These are phyloP conservation scores for Agrochola circellaris DNA, from an alignment of 2,888 invertebrate species.

Conservation along the genomic window DNA sequence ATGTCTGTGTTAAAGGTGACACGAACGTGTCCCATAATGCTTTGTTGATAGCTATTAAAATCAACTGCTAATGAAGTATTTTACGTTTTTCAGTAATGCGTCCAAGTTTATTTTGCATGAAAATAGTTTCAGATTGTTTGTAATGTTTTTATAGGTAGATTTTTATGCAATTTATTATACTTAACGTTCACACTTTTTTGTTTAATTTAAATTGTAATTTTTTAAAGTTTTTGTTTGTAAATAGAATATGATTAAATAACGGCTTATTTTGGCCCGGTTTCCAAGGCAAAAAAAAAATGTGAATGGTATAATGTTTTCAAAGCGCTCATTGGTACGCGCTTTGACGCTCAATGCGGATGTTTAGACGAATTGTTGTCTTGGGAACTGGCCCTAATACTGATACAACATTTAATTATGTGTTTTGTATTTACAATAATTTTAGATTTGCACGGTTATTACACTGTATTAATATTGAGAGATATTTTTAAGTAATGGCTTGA, in stretches of 20 bases:
- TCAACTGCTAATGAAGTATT: constrained; percentile 6
- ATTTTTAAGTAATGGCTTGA: background rate
- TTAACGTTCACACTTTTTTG: background rate
- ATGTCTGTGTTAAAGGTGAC: too few species aligned
- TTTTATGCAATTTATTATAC: constrained; percentile 15
- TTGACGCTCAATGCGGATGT: background rate
- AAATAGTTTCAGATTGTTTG: background rate
- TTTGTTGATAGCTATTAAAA: constrained; percentile 4
- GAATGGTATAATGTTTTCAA: background rate
- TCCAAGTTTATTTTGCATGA: constrained; percentile 51
- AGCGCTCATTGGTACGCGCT: background rate
- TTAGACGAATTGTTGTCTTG: background rate
- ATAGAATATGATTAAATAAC: constrained; percentile 23
- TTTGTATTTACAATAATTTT: background rate
- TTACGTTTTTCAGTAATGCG: background rate
- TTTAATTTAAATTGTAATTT: constrained; percentile 8
- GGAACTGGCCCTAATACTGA: background rate
- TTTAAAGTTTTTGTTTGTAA: constrained; percentile 44
- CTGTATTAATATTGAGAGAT: background rate
- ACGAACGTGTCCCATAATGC: background rate
- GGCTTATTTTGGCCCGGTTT: background rate
- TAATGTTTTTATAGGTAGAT: constrained; percentile 23
- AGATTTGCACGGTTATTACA: constrained; percentile 23
- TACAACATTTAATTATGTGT: background rate
- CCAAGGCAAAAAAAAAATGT: background rate